Evolutionary conservation across 2,797 vertebrate species (phyloP).

Genomic region (Neostethus bicornis): DNA sequence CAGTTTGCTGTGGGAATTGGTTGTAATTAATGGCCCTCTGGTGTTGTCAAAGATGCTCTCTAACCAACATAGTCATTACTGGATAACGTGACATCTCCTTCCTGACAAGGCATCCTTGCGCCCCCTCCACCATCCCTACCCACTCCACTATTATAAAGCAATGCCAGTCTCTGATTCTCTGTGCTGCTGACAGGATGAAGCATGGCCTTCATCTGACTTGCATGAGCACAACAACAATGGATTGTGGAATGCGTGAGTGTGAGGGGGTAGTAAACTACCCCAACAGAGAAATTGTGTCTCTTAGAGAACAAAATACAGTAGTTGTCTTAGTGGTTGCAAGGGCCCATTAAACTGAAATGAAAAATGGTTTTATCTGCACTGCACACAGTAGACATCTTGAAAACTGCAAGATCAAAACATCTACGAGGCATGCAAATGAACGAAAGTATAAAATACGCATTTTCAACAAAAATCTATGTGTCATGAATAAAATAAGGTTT

Average conservation of each 20-base stretch:
- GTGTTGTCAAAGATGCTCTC: conserved; percentile 79
- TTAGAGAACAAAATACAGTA: conserved; percentile 60
- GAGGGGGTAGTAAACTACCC: conserved; percentile 55
- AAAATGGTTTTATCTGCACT: conserved; percentile 71
- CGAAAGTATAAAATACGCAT: conserved; percentile 32
- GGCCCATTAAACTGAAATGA: conserved; percentile 73
- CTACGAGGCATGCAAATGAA: conserved; percentile 23
- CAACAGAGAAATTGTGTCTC: conserved; percentile 52
- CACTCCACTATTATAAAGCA: conserved; percentile 71
- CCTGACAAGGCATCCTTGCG: conserved; percentile 65
- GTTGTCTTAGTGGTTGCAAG: conserved; percentile 61
- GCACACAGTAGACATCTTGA: conserved; percentile 56
- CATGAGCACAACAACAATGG: conserved; percentile 76
- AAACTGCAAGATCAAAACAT: conserved; percentile 37
- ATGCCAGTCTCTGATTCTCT: conserved; percentile 60
- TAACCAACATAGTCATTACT: conserved; percentile 82
- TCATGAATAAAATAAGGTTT: conserved; percentile 4
- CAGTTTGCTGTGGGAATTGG: conserved; percentile 73
- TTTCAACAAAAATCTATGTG: conserved; percentile 21
- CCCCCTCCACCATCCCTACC: conserved; percentile 13
- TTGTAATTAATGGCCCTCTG: conserved; percentile 82
- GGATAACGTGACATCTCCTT: conserved; percentile 77
- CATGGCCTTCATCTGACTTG: conserved; percentile 79
- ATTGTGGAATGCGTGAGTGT: conserved; percentile 47
- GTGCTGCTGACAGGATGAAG: conserved; percentile 72